Base-by-base conservation (phyloP, 1,140 invertebrate genomes). In the Magallana angulata region DNA sequence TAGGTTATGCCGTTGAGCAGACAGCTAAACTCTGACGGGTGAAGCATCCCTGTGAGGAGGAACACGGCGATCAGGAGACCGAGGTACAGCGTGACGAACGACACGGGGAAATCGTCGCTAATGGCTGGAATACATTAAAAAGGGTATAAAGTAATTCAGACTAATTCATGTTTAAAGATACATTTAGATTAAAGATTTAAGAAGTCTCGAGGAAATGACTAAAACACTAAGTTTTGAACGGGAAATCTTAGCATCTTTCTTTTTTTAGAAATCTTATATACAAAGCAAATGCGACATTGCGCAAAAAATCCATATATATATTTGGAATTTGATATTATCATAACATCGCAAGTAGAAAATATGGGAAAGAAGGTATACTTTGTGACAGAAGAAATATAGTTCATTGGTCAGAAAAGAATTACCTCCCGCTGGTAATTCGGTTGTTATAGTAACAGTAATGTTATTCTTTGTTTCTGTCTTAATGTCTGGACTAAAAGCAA, bases 1-100 rank as follows among this genome's bases (percentile, higher is more conserved):
- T 92, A 94, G 90, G 91, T 92, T 12, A 93, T 7, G 11, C 92
- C 92, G 62, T 93, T 90, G 3, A 92, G 18, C 0, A 94, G 91
- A 82, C 90, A 92, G 11, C 58, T 59, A 9, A 92, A 88, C 62
- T 94, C 93, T 8, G 87, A 96, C 0, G 97, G 98, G 95, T 99
- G 98, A n/a, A 98, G 91, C 0, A 97, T 90, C 0, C 96, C 97
- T 8, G 97, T 96, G 24, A 97, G 92, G 1, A 97, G 92, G 82
- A 97, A 95, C 83, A 94, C 90, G 18, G 56, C 88, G 1, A 91
- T 89, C 76, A 94, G 80, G 11, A 82, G 71, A 7, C 59, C 87
- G 2, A 94, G 87, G 59, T 93, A 94, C 11, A 93, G 18, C 0
- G 92, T 92, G 24, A 92, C 91, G 57, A 91, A 87, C 0, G 93